Conservation (phyloP, 1,140 invertebrate species). For the Lucilia sericata region DNA sequence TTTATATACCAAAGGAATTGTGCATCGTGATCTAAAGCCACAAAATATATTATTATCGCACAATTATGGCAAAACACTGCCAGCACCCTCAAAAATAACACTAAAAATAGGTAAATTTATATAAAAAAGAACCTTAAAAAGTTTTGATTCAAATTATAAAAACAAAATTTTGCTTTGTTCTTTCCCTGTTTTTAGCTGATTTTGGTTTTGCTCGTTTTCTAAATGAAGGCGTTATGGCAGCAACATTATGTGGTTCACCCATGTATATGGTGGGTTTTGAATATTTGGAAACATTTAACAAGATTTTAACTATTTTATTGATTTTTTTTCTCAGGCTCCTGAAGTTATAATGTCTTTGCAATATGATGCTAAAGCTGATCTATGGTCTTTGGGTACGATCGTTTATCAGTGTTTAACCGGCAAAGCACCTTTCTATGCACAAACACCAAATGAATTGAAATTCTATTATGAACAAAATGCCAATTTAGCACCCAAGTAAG, state of each 20-base stretch:
- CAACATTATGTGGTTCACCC: conserved; percentile 98
- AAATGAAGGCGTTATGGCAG: conserved; percentile 99
- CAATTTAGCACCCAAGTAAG: conserved; percentile 95
- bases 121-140: not conserved
- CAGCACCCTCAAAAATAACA: conserved; percentile 90
- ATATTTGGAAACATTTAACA: not conserved
- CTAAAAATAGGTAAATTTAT: conserved; percentile 81
- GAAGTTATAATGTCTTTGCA: conserved; percentile 99
- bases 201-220: conserved; percentile 99
- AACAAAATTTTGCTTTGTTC: conserved; percentile 27
- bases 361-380: conserved; percentile 98
- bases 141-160: not conserved
- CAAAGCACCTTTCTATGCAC: conserved; percentile 97
- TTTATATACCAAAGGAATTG: conserved; percentile 95
- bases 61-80: conserved; percentile 80
- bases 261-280: conserved; percentile 93
- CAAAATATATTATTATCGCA: conserved; percentile 96
- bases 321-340: conserved; percentile 77
- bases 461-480: conserved; percentile 96
- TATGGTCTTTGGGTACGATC: conserved; percentile 99
- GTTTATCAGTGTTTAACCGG: conserved; percentile 99
- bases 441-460: conserved; percentile 98
- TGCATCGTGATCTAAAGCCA: conserved; percentile 98
- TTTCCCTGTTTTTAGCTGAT: conserved; percentile 77
- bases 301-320: conserved; percentile 23